phyloP scores from a whole-genome alignment of 2,888 invertebrate species.

The Abrostola tripartita region DNA sequence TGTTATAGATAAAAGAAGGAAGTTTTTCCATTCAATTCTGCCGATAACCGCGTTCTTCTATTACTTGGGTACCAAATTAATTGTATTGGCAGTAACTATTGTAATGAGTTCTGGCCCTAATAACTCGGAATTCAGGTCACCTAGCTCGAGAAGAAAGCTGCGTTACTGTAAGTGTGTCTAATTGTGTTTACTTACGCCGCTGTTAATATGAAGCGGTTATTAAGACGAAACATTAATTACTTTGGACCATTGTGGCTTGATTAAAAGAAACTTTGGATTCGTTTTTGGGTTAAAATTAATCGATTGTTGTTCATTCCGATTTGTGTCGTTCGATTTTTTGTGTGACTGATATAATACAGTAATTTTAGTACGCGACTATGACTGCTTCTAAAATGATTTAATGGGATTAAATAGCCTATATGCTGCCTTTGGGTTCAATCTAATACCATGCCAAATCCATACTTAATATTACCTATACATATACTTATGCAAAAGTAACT shows the following conservation, averaged over 20 bases:
- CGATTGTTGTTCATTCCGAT: not conserved
- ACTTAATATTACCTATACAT: too few relatives aligned
- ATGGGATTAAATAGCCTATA: too few relatives aligned
- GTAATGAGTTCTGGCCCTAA: conserved; percentile 45
- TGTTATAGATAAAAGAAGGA: too few relatives aligned
- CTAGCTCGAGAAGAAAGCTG: conserved; percentile 47
- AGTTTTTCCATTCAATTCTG: not conserved
- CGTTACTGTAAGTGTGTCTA: conserved; percentile 11
- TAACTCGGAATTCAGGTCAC: conserved; percentile 41
- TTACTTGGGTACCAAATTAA: conserved; percentile 27
- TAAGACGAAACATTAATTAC: conserved; percentile 11
- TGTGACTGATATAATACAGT: not conserved
- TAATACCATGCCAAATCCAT: too few relatives aligned
- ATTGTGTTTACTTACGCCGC: conserved; percentile 17
- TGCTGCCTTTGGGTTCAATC: too few relatives aligned
- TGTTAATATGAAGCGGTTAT: conserved; percentile 9
- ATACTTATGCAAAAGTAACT: too few relatives aligned
- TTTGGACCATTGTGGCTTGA: not conserved
- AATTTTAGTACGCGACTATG: too few relatives aligned
- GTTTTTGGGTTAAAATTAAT: not conserved
- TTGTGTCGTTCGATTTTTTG: not conserved
- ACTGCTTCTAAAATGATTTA: too few relatives aligned
- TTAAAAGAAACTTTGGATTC: not conserved
- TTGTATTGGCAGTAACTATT: conserved; percentile 33
- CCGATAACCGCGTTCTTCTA: conserved; percentile 7